A percentile compares a stretch with the other conserved stretches of the same genome.
Evolutionary conservation across 2,113 vertebrate genomes (phyloP).

Genomic region (Oryzias javanicus): DNA sequence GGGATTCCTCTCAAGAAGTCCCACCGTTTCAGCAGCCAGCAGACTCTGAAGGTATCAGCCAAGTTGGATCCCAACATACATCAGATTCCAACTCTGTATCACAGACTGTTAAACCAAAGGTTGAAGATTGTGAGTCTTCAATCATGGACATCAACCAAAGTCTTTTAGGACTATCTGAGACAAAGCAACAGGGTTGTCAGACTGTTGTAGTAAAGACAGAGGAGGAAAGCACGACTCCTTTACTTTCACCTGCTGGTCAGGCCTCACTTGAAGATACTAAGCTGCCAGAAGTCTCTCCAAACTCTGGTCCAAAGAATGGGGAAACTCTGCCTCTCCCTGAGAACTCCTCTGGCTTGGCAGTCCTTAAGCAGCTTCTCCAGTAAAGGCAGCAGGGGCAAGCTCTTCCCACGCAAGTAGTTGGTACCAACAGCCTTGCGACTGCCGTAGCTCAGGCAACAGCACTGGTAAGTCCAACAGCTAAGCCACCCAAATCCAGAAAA

Average conservation of each 20-base stretch:
- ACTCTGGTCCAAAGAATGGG: constrained; percentile 68
- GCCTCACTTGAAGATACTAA: constrained; percentile 4
- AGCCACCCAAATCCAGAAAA: constrained; percentile 75
- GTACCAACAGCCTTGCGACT: constrained; percentile 50
- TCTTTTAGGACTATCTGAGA: constrained; percentile 13
- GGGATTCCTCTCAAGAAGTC: constrained; percentile 69
- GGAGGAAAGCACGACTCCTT: constrained; percentile 20
- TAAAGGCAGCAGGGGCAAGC: constrained; percentile 81
- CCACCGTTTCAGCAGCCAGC: constrained; percentile 73
- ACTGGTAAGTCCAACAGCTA: constrained; percentile 60
- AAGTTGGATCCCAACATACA: constrained; percentile 24
- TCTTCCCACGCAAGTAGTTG: constrained; percentile 64
- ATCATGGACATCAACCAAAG: constrained; percentile 62
- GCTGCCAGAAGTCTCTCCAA: constrained; percentile 13
- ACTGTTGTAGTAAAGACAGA: constrained; percentile 58
- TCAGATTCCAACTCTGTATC: constrained; percentile 16
- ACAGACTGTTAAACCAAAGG: constrained; percentile 57
- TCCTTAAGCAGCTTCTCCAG: constrained; percentile 92
- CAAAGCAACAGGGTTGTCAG: constrained; percentile 57
- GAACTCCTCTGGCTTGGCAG: constrained; percentile 86
- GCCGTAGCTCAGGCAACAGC: constrained; percentile 67
- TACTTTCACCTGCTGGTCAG: not conserved
- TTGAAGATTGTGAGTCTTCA: constrained; percentile 64
- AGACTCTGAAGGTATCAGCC: constrained; percentile 23
- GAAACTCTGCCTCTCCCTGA: constrained; percentile 74